Evolutionary conservation across 2,113 vertebrate species (phyloP), one percentile per base, ranked within the genome.

Genomic region (Cyphomyrus discorhynchus): DNA sequence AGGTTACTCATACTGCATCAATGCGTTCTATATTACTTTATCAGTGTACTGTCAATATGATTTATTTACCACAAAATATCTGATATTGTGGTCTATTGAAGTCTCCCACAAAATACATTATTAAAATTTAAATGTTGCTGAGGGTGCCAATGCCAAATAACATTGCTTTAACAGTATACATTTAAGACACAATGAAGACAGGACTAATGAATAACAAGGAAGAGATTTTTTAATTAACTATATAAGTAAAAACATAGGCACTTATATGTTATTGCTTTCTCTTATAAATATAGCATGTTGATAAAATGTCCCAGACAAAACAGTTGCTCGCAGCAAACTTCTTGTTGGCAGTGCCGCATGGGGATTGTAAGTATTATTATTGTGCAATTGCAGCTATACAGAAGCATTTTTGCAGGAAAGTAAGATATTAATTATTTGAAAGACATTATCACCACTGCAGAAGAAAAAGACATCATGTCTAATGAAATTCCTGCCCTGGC

Each of bases 31-130:
- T 88, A 88, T 91, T 90, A 91, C 90, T 93, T 94, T 93, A 94
- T 94, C 93, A 90, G 88, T 46, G 87, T 82, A 74, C 90, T 91
- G 91, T 92, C 89, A 91, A 89, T 91, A 90, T 93, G 92, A 92
- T 92, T 84, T 47, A 94, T 95, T 94, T 91, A 95, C 93, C 92
- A 91, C 90, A 91, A 92, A 94, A 94, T 94, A 94, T 94, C 95
- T 93, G 93, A 93, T 95, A 92, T 92, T 93, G 92, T 93, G 19
- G 80, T 2, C 84, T 24, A 47, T 39, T 53, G 8, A 31, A 46
- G 13, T 86, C 49, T 31, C 11, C 21, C 4, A 86, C 27, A 50
- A 52, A 49, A 86, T 11, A 53, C 49, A 50, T 5, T 27, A 85
- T 24, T 85, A 50, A 49, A 50, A 21, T 85, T 85, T 39, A 77